Evolutionary conservation across 2,888 invertebrate species (phyloP), one percentile per base, ranked within the genome.

Genomic region (Chrysotoxum bicinctum): DNA sequence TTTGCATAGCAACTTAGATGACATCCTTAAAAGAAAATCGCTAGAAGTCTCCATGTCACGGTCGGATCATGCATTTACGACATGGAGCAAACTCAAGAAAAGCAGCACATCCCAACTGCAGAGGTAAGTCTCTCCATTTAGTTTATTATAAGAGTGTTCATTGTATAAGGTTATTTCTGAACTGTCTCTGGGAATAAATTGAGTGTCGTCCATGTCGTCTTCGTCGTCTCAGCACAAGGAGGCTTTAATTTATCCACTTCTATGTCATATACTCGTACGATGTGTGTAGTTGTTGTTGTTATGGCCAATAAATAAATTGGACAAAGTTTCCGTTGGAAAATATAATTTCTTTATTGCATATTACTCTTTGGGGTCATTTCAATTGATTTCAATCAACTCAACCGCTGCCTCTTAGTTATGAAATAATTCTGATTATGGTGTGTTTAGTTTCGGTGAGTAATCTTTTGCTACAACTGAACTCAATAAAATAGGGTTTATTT

Each of bases 41-140:
- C 90, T 95, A 91, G 95, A 96, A 89, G 94, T 94, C 87, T 96
- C 96, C 88, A 97, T 97, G 97, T 96, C 96, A 85, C 95, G 96
- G 91, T 97, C 97, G 80, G 97, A 97, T 92, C 96, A 96, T 89
- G 96, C 96, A 88, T 96, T 96, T 92, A 97, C 97, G 88, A 97
- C 97, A 54, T 97, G 97, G 96, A 96, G 97, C 92, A 97, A 97
- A 91, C 93, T 97, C 90, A 96, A 96, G 92, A 94, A 95, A 90
- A 94, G 93, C 89, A 94, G 93, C 91, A 94, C 95, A 88, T 93
- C 94, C 88, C 94, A 94, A 88, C 92, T 95, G 89, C 93, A 94
- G 90, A 94, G 94, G 94, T 94, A 92, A 92, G 88, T 87, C 35
- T 66, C 16, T 35, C 8, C n/a, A 10, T 35, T 66, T 50, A 45